Evolutionary conservation across 2,113 vertebrate species (phyloP).

Genomic region (Ceratotherium simum): DNA sequence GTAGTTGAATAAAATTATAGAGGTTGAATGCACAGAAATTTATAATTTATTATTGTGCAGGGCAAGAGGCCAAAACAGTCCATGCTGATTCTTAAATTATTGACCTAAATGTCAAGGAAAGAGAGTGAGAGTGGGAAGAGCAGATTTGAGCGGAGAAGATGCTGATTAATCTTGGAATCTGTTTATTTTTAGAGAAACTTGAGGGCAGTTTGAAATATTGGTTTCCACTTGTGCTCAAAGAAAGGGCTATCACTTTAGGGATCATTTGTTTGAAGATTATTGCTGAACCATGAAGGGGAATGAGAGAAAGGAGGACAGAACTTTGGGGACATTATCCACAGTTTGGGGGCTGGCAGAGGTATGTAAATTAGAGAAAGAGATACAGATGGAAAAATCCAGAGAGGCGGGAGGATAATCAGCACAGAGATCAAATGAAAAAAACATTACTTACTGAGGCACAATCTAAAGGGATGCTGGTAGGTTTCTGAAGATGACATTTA

Average conservation of each 20-base stretch:
- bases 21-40: neutral
- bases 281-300: neutral
- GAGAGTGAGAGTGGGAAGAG: neutral
- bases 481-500: neutral
- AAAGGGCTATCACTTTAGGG: neutral
- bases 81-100: neutral
- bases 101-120: neutral
- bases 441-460: neutral
- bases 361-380: neutral
- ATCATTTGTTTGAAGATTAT: neutral
- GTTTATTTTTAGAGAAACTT: neutral
- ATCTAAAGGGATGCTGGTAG: neutral
- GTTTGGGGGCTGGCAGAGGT: neutral
- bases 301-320: neutral
- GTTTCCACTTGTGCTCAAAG: neutral
- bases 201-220: neutral
- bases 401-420: neutral
- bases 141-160: neutral
- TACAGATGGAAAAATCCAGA: neutral
- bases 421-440: neutral
- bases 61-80: neutral
- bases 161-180: neutral
- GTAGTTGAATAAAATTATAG: neutral
- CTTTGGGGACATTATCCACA: neutral
- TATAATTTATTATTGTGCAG: neutral